These are phyloP conservation scores for Diadema setosum DNA, from an alignment of 35 echinoderm and acorn worm species.

Conservation along the genomic window DNA sequence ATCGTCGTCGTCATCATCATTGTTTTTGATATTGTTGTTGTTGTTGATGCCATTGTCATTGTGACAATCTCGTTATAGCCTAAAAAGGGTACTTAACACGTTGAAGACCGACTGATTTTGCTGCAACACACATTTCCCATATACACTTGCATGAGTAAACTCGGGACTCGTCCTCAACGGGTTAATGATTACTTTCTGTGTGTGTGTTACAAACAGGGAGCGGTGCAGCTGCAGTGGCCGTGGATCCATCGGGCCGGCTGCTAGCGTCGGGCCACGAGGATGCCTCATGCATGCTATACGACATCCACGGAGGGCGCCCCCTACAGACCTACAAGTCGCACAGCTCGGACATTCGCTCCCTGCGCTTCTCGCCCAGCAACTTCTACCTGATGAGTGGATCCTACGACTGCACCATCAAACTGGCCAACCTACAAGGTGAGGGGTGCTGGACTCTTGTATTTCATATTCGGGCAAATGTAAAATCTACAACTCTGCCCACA, in stretches of 20 bases:
- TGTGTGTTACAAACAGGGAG: slow-evolving; percentile 22
- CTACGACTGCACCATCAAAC: slow-evolving; percentile 70
- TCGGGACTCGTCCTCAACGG: no score
- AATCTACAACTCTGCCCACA: no score
- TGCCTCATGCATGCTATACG: slow-evolving; percentile 81
- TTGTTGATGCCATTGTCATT: no score
- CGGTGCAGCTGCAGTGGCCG: slow-evolving; percentile 53
- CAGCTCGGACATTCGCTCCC: slow-evolving; percentile 72
- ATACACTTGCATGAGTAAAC: no score
- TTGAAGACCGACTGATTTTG: no score
- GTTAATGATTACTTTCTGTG: not conserved
- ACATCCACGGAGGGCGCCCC: slow-evolving; percentile 80
- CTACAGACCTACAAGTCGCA: slow-evolving; percentile 83
- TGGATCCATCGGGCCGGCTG: slow-evolving; percentile 74
- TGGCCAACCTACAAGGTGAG: slow-evolving; percentile 83
- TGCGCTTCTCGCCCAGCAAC: slow-evolving; percentile 78
- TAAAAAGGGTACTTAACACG: no score
- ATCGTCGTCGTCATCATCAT: no score
- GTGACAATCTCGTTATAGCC: no score
- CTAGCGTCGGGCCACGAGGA: slow-evolving; percentile 93
- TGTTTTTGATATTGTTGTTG: no score
- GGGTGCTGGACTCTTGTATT: not conserved
- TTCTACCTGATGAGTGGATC: slow-evolving; percentile 87
- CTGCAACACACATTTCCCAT: no score
- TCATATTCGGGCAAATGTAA: no score